Base-by-base conservation (phyloP, 2,888 invertebrate species). In the Synergus itoensis region DNA sequence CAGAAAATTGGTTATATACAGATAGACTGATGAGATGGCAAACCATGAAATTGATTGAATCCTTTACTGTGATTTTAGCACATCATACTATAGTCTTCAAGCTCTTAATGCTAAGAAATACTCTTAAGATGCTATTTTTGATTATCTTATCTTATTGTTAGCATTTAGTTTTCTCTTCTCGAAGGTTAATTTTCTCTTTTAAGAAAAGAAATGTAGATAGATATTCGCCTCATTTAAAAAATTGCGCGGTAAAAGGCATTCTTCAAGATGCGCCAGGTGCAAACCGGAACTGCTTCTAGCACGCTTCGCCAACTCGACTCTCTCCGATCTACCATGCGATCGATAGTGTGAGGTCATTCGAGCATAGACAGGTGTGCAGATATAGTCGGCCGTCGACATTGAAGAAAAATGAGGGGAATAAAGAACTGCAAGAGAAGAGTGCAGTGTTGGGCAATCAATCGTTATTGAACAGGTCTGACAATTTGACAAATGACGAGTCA, bases 1-100 rank as follows among this genome's bases (percentile, higher is more conserved):
- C 62, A 78, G 82, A 82, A 80, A 82, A 80, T 77, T 77, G 81
- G 79, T 84, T 81, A 78, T 80, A 83, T 80, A 28, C 77, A 75
- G 78, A 80, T 81, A 77, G 80, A 65, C 11, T 40, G 11, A 65
- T 65, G 21, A 60, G 14, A 65, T 9, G 8, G 0, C 1, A 65
- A 16, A 14, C 28, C 12, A 11, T 65, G 36, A 40, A 41, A 65
- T 41, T 4, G 11, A 65, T 16, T 65, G 41, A n/a, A 18, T 40
- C n/a, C 11, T 41, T 65, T 65, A 11, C 36, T 65, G 8, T 4
- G 11, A 41, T 40, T 65, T 41, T 4, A 41, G 8, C 8, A 40
- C 64, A 28, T 3, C 28, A 28, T 3, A 28, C 11, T 40, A 40
- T 40, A 40, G 16, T 2, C 3, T 21, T 60, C 3, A 9, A 3